These are phyloP conservation scores for Ectobius pallidus DNA, from an alignment of 2,888 invertebrate genomes.

Conservation along the genomic window DNA sequence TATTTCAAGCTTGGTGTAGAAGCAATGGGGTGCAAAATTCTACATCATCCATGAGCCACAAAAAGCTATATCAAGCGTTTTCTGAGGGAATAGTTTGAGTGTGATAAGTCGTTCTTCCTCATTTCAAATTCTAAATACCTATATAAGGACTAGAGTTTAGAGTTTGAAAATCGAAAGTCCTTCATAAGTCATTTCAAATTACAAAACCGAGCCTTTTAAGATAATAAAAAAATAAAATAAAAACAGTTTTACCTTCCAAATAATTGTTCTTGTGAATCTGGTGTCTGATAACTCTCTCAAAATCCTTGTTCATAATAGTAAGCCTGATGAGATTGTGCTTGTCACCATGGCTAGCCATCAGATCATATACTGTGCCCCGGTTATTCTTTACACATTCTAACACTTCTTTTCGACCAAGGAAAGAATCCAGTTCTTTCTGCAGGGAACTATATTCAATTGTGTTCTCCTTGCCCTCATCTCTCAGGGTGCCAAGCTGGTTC, in stretches of 20 bases:
- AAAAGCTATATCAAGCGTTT: no score
- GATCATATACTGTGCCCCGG: constrained; percentile 82
- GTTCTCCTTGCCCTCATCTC: constrained; percentile 53
- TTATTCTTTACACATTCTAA: constrained; percentile 80
- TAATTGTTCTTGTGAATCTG: constrained; percentile 76
- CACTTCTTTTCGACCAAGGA: constrained; percentile 73
- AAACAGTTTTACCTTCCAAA: constrained; percentile 50
- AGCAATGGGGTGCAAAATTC: no score
- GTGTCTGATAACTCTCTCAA: constrained; percentile 88
- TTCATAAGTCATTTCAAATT: no score
- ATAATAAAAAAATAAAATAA: no score
- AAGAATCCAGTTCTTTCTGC: constrained; percentile 79
- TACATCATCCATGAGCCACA: no score
- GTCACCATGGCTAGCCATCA: constrained; percentile 95
- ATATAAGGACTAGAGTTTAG: no score
- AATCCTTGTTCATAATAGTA: constrained; percentile 88
- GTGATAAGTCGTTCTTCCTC: no score
- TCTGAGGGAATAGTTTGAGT: no score
- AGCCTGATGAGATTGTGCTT: constrained; percentile 87
- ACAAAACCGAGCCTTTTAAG: no score
- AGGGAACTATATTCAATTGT: constrained; percentile 62
- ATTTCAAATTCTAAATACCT: no score
- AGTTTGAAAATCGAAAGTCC: no score
- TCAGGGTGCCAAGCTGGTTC: constrained; percentile 81
- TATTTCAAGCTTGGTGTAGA: no score